phyloP scores from a whole-genome alignment of 2,797 vertebrate species.

The Ambastaia sidthimunki region DNA sequence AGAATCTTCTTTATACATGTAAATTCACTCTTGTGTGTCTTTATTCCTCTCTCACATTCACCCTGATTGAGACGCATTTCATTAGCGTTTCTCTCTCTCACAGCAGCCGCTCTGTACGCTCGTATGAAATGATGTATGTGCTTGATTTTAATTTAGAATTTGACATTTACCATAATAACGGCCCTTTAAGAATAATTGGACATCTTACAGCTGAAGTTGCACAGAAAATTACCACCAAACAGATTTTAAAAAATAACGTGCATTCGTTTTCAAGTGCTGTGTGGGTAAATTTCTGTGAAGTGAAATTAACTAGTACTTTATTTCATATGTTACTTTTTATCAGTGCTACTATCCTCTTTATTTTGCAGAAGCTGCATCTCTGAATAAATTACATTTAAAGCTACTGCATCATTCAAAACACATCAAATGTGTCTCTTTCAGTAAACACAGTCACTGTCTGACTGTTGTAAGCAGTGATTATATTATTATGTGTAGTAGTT shows the following conservation, averaged over 20 bases:
- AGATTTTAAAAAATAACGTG: neutral
- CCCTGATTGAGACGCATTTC: slow-evolving; percentile 36
- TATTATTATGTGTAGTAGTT: neutral
- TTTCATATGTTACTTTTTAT: neutral
- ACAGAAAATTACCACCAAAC: neutral
- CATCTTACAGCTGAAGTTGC: neutral
- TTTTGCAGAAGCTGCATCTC: neutral
- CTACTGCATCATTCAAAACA: neutral
- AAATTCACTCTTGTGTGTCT: slow-evolving; percentile 49
- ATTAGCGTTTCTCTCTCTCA: slow-evolving; percentile 9
- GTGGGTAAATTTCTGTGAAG: neutral
- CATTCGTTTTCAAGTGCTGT: neutral
- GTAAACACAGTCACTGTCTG: neutral
- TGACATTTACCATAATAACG: neutral
- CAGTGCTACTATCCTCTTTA: neutral
- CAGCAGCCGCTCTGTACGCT: neutral
- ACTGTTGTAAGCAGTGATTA: neutral
- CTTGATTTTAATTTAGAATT: slow-evolving; percentile 18
- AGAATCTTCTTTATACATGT: slow-evolving; percentile 54
- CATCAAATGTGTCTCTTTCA: neutral
- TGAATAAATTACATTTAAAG: neutral
- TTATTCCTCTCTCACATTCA: slow-evolving; percentile 47
- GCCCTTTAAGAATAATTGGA: neutral
- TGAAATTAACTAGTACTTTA: neutral
- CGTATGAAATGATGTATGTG: slow-evolving; percentile 21